Base-by-base conservation (phyloP, 2,888 invertebrate species). In the Lottia scabra region DNA sequence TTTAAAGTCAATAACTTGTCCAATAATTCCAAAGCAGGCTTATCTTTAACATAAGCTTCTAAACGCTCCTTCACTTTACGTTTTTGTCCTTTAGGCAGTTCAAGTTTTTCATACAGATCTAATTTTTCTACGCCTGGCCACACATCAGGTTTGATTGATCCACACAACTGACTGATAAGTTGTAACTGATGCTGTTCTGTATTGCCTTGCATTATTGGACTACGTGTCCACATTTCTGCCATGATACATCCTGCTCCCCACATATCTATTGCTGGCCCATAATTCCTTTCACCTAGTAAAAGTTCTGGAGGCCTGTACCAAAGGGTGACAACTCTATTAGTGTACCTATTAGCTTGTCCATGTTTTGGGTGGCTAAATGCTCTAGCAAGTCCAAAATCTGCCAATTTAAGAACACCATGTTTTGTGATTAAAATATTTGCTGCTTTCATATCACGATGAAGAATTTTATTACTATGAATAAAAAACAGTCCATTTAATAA, bases 221-320 rank as follows among this genome's bases (percentile, higher is more conserved):
- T 91, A 79, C 93, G 91, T 0, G 98, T 99, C 99, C 99, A 99
- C 96, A 99, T 96, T 91, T 99, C 99, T 0, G 99, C 99, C 99
- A 99, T 99, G 77, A 99, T 99, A 88, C 99, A 99, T 0, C 99
- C 99, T 0, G 97, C 98, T 0, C 92, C 92, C 92, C 92, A 92
- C 91, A 99, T 93, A 91, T 99, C 99, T 16, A 99, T 97, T 0
- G 98, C 95, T 0, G 98, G 96, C 0, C 97, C 97, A 86, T 99
- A 99, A 90, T 98, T 96, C 16, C 99, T 92, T 84, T 97, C 90
- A 16, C 90, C 89, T 0, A 90, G 84, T 43, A 90, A 78, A 44
- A 90, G 74, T 75, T 90, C 90, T 0, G 91, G 91, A 5, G 91
- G 91, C 48, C 95, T 90, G 88, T 99, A 99, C 99, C 99, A 98